Evolutionary conservation across 2,888 invertebrate genomes (phyloP).

Genomic region (Apamea anceps): DNA sequence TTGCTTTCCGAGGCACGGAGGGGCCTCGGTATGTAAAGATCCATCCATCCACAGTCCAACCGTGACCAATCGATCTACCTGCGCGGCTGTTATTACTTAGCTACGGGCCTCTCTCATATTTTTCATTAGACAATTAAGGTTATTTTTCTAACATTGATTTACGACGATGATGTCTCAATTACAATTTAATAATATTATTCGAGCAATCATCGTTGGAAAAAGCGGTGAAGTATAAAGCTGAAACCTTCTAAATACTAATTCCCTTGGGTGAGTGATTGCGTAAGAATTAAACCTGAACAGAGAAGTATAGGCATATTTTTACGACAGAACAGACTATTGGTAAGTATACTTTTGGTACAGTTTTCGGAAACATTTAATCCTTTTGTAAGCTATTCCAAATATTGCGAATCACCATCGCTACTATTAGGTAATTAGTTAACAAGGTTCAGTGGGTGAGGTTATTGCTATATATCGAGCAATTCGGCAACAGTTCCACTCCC

Average conservation of each 20-base stretch:
- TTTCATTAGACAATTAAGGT: background rate
- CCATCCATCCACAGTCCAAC: too few species aligned
- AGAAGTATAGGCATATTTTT: too few species aligned
- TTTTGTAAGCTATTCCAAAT: background rate
- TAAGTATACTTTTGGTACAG: background rate
- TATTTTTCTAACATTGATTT: background rate
- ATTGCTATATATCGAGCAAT: conserved; percentile 19
- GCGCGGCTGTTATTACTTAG: too few species aligned
- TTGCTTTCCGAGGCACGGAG: too few species aligned
- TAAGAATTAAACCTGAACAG: background rate
- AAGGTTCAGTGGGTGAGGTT: conserved; percentile 1
- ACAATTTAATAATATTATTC: background rate
- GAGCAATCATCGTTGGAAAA: background rate
- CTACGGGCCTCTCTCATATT: too few species aligned
- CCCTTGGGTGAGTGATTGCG: background rate
- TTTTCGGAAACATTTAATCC: background rate
- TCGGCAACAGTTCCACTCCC: conserved; percentile 5
- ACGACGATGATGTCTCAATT: background rate
- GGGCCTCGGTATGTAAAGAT: too few species aligned
- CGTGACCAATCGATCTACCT: too few species aligned
- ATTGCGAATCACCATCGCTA: conserved; percentile 9
- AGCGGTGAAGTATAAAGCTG: background rate
- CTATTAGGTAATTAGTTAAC: conserved; percentile 20
- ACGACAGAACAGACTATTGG: too few species aligned
- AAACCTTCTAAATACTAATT: background rate